Conservation (phyloP, 2,113 vertebrate genomes). For the Cryptomyrus ogoouensis region DNA sequence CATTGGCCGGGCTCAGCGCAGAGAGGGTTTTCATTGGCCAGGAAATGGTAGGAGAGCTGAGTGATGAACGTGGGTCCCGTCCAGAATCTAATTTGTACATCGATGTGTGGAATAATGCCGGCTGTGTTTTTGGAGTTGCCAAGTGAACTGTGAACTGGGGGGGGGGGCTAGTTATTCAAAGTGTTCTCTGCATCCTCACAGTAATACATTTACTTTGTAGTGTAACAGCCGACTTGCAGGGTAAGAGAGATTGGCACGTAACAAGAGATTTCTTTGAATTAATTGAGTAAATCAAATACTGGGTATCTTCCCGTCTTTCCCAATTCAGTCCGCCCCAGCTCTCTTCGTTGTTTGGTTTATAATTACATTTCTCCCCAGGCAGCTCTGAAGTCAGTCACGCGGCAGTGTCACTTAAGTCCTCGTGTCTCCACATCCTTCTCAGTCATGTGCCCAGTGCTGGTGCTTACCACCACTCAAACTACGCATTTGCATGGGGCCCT, state of each 20-base stretch:
- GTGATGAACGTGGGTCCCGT: conserved; percentile 42
- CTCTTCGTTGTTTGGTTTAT: neutral
- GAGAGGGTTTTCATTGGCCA: conserved; percentile 42
- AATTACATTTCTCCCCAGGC: neutral
- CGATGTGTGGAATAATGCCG: conserved; percentile 25
- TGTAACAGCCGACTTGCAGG: neutral
- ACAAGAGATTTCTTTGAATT: neutral
- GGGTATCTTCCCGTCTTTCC: neutral
- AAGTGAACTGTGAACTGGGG: neutral
- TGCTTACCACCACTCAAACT: neutral
- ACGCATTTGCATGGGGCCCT: neutral
- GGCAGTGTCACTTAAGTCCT: neutral
- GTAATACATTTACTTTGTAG: conserved; percentile 9
- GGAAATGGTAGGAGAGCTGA: conserved; percentile 35
- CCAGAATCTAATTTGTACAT: conserved; percentile 39
- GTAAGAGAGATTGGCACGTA: neutral
- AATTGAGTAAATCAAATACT: neutral
- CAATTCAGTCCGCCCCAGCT: neutral
- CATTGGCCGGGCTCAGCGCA: conserved; percentile 22
- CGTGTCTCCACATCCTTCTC: neutral
- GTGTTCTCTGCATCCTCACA: neutral
- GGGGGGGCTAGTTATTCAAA: neutral
- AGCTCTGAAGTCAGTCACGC: neutral
- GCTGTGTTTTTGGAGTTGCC: neutral
- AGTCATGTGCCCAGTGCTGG: neutral